These are phyloP conservation scores for Helicoverpa zea DNA, from an alignment of 1,140 invertebrate genomes.

Conservation along the genomic window DNA sequence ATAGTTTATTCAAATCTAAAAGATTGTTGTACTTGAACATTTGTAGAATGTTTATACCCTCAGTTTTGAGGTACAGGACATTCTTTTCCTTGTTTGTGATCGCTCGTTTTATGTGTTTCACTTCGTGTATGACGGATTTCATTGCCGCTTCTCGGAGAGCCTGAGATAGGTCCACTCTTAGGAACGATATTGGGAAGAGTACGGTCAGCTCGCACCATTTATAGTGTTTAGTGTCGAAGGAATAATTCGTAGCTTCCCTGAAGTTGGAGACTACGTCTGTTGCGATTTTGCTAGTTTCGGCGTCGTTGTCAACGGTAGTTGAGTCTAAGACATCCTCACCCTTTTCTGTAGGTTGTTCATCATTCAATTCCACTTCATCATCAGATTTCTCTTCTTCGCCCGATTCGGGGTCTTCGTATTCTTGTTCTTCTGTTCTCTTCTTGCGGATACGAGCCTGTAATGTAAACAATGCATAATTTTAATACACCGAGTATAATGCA, in stretches of 20 bases:
- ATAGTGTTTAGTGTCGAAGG: constrained; percentile 91
- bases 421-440: constrained; percentile 84
- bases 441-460: constrained; percentile 83
- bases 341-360: constrained; percentile 69
- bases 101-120: constrained; percentile 93
- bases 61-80: constrained; percentile 93
- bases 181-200: constrained; percentile 89
- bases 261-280: constrained; percentile 78
- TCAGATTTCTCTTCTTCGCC: constrained; percentile 86
- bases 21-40: constrained; percentile 94
- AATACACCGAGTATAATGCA: neutral
- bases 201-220: constrained; percentile 86
- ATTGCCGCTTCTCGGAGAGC: constrained; percentile 92
- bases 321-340: constrained; percentile 74
- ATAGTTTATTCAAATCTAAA: constrained; percentile 95
- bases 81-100: constrained; percentile 91
- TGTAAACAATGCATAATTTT: neutral
- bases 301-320: constrained; percentile 71
- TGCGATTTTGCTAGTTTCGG: constrained; percentile 71
- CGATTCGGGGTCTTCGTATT: constrained; percentile 86
- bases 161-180: constrained; percentile 92
- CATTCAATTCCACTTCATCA: constrained; percentile 71
- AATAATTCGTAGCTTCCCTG: constrained; percentile 89
- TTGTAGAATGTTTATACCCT: constrained; percentile 97
- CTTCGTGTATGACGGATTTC: constrained; percentile 93